Conservation (phyloP, 2,797 vertebrate species). For the Sebastes matsubarae region DNA sequence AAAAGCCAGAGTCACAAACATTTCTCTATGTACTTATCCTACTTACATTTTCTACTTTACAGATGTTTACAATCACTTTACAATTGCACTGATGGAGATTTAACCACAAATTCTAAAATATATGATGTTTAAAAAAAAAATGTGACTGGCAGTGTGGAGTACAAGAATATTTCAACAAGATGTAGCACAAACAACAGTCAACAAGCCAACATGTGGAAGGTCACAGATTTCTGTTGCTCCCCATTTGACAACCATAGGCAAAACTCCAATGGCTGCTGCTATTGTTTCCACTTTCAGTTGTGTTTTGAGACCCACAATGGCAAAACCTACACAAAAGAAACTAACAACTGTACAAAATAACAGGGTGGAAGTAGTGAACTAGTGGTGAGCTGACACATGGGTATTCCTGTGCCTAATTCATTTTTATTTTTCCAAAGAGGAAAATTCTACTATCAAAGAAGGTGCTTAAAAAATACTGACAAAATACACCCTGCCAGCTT, state of each 20-base stretch:
- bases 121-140: not conserved
- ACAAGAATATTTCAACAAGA: slow-evolving; percentile 13
- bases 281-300: slow-evolving; percentile 41
- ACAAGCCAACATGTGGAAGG: not conserved
- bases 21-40: not conserved
- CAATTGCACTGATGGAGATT: not conserved
- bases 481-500: slow-evolving; percentile 25
- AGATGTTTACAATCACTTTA: not conserved
- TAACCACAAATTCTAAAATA: not conserved
- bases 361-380: not conserved
- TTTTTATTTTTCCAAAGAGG: slow-evolving; percentile 12
- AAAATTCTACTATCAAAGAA: slow-evolving; percentile 15
- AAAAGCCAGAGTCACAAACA: not conserved
- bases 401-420: not conserved
- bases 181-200: slow-evolving; percentile 1
- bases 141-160: not conserved
- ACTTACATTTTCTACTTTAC: not conserved
- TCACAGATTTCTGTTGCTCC: slow-evolving; percentile 21
- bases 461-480: slow-evolving; percentile 51
- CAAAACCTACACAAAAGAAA: slow-evolving; percentile 22
- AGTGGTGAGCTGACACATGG: not conserved
- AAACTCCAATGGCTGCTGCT: slow-evolving; percentile 21
- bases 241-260: slow-evolving; percentile 26
- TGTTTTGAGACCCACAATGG: slow-evolving; percentile 39
- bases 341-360: slow-evolving; percentile 14